Conservation (phyloP, 35 echinoderm and acorn worm genomes). For the Strongylocentrotus purpuratus region DNA sequence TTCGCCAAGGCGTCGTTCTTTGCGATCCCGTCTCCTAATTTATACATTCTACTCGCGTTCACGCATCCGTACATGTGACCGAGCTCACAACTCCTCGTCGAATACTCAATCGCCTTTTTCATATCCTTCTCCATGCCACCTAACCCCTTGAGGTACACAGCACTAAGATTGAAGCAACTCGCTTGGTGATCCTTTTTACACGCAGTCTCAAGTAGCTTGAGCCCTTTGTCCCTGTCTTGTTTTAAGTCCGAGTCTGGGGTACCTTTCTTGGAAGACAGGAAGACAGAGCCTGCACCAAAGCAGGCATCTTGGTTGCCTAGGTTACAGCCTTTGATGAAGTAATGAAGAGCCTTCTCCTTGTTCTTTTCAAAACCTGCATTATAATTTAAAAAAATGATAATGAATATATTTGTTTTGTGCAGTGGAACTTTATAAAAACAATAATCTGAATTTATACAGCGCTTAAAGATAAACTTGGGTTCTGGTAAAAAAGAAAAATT, state of each 20-base stretch:
- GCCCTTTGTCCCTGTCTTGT: conserved; percentile 49
- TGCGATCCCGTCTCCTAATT: conserved; percentile 61
- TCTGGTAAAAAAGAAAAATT: no score
- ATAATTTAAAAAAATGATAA: neutral
- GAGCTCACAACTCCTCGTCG: conserved; percentile 72
- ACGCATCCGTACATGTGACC: conserved; percentile 84
- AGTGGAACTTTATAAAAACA: no score
- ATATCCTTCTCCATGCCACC: conserved; percentile 65
- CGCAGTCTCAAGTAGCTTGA: conserved; percentile 58
- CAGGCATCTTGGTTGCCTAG: conserved; percentile 60
- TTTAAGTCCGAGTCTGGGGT: conserved; percentile 46
- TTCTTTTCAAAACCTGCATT: conserved; percentile 71
- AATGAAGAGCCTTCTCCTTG: conserved; percentile 70
- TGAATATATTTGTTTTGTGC: neutral
- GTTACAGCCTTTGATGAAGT: conserved; percentile 86
- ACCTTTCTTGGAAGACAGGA: conserved; percentile 48
- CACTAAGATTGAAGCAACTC: conserved; percentile 79
- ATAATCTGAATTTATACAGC: no score
- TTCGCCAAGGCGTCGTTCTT: conserved; percentile 61
- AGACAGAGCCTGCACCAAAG: conserved; percentile 64
- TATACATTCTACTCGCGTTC: conserved; percentile 83
- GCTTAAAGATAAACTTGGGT: no score
- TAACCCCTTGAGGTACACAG: conserved; percentile 69
- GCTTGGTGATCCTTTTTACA: conserved; percentile 66
- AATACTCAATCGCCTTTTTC: conserved; percentile 58